Evolutionary conservation across 1,140 invertebrate species (phyloP).

Genomic region (Ceratosolen solmsi): DNA sequence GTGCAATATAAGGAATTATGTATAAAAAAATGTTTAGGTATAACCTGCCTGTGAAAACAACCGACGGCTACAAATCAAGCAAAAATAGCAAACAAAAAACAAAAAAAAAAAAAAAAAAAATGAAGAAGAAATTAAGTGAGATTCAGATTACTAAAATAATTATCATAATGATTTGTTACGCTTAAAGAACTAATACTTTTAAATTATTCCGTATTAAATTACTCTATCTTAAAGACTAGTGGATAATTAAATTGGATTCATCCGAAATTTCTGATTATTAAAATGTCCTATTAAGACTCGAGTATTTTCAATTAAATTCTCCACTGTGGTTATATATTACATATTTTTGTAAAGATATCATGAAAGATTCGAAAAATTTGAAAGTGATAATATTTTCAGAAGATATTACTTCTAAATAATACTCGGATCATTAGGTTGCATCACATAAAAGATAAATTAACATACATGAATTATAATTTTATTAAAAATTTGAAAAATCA

Average conservation of each 20-base stretch:
- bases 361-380: neutral
- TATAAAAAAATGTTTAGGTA: neutral
- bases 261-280: neutral
- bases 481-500: too few species aligned
- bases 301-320: neutral
- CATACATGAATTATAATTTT: too few species aligned
- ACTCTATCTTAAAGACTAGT: neutral
- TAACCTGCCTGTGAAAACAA: neutral
- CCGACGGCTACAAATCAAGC: neutral
- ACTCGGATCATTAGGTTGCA: too few species aligned
- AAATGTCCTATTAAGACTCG: neutral
- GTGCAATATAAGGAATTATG: neutral
- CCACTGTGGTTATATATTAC: neutral
- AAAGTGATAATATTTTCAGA: neutral
- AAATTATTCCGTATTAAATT: neutral
- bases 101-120: neutral
- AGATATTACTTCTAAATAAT: neutral
- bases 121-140: neutral
- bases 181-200: neutral
- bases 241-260: neutral
- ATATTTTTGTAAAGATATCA: neutral
- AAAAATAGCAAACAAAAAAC: neutral
- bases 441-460: too few species aligned
- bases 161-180: neutral
- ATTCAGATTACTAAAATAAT: slow-evolving; percentile 5